Evolutionary conservation across 2,888 invertebrate species (phyloP).

Genomic region (Nematopogon swammerdamellus): DNA sequence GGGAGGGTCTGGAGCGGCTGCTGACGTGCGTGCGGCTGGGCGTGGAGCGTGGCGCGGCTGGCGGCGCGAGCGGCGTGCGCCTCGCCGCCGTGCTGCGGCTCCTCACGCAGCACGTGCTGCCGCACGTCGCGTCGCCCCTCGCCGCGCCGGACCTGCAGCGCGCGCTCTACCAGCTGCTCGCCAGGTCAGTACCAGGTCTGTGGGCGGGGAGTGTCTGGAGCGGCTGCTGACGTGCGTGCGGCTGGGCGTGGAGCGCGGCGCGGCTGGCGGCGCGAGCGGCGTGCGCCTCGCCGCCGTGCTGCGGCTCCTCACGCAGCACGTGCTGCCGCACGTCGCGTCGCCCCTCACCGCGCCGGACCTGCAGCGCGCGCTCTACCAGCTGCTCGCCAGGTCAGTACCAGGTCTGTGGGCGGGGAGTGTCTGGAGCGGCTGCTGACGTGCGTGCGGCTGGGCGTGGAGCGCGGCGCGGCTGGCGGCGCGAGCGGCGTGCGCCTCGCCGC

Average conservation of each 20-base stretch:
- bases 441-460: conserved; percentile 46
- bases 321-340: conserved; percentile 27
- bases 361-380: conserved; percentile 33
- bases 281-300: conserved; percentile 29
- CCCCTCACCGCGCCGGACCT: conserved; percentile 30
- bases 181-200: too few relatives aligned
- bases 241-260: conserved; percentile 39
- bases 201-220: conserved; percentile 42
- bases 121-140: conserved; percentile 24
- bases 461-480: conserved; percentile 20
- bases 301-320: conserved; percentile 34
- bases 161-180: conserved; percentile 37
- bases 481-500: conserved; percentile 38
- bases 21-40: conserved; percentile 49
- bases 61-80: conserved; percentile 30
- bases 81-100: conserved; percentile 34
- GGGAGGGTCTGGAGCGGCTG: conserved; percentile 49
- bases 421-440: conserved; percentile 46
- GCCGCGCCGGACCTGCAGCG: conserved; percentile 32
- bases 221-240: conserved; percentile 47
- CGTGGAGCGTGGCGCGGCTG: conserved; percentile 31
- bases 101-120: conserved; percentile 32
- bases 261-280: too few relatives aligned
- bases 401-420: conserved; percentile 55
- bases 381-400: conserved; percentile 42